Conservation (phyloP, 2,797 vertebrate species). For the Lepidocolaptes lacrymiger region DNA sequence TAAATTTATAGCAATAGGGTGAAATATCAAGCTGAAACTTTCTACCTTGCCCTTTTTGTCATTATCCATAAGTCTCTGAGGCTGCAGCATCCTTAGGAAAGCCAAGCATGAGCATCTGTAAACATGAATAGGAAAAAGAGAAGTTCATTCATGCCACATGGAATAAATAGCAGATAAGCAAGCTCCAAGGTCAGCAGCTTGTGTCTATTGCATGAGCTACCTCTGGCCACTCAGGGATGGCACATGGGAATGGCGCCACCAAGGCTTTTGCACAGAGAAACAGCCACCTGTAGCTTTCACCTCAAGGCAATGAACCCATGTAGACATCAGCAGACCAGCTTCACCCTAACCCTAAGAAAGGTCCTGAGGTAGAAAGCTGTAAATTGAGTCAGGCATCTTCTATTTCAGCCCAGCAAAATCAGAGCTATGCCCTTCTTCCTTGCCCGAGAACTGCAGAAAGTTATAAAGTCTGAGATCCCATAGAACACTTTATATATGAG, state of each 20-base stretch:
- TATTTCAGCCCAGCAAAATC: neutral
- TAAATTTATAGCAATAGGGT: neutral
- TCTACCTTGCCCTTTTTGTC: fast-evolving
- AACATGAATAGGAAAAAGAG: neutral
- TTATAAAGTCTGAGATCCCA: neutral
- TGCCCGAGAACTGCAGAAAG: neutral
- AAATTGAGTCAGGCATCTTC: neutral
- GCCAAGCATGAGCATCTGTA: neutral
- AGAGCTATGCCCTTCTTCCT: neutral
- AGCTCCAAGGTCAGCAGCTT: neutral
- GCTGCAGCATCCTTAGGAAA: neutral
- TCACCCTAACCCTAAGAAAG: neutral
- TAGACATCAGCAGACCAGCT: neutral
- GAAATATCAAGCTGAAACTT: neutral
- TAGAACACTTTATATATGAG: neutral
- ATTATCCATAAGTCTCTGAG: neutral
- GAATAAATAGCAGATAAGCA: neutral
- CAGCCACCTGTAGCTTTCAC: neutral
- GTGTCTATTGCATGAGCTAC: neutral
- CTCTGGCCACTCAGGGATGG: neutral
- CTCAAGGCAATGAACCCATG: neutral
- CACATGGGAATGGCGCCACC: neutral
- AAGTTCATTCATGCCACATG: neutral
- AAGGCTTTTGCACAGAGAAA: neutral
- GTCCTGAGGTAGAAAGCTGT: neutral